Conservation (phyloP, 2,888 invertebrate genomes). For the Agrochola circellaris region DNA sequence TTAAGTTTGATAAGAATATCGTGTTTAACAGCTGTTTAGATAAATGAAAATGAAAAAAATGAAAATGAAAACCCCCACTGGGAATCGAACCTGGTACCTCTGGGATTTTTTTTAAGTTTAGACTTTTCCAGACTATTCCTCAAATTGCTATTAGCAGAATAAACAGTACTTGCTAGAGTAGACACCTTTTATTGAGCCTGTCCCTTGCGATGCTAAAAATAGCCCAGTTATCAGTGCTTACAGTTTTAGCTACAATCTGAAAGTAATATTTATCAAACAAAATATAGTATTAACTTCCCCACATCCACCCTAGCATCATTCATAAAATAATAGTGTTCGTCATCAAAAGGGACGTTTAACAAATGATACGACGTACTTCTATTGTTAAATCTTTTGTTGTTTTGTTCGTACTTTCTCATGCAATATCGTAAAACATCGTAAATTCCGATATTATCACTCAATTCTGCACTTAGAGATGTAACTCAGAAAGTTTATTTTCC, state of each 20-base stretch:
- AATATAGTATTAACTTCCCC: conserved; percentile 77
- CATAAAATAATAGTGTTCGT: conserved; percentile 89
- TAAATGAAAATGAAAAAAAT: too few relatives aligned
- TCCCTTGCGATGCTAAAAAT: conserved; percentile 9
- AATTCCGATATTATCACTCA: conserved; percentile 29
- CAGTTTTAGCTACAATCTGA: conserved; percentile 39
- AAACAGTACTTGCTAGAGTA: conserved; percentile 4
- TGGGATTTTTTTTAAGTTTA: too few relatives aligned
- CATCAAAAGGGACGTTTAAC: conserved; percentile 90
- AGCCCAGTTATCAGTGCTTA: neutral
- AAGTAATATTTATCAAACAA: conserved; percentile 74
- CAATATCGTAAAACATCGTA: conserved; percentile 72
- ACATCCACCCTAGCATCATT: conserved; percentile 83
- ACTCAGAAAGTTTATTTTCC: conserved; percentile 52
- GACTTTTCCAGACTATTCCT: neutral
- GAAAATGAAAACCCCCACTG: too few relatives aligned
- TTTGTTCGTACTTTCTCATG: conserved; percentile 79
- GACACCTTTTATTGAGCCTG: conserved; percentile 2
- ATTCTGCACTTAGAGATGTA: conserved; percentile 58
- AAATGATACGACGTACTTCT: conserved; percentile 89
- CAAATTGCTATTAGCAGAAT: conserved; percentile 16
- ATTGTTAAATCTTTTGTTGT: conserved; percentile 89
- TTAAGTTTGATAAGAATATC: neutral
- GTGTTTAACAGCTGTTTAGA: neutral
- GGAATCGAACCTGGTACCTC: too few relatives aligned